Conservation (phyloP, 2,888 invertebrate species). For the Cancer borealis region DNA sequence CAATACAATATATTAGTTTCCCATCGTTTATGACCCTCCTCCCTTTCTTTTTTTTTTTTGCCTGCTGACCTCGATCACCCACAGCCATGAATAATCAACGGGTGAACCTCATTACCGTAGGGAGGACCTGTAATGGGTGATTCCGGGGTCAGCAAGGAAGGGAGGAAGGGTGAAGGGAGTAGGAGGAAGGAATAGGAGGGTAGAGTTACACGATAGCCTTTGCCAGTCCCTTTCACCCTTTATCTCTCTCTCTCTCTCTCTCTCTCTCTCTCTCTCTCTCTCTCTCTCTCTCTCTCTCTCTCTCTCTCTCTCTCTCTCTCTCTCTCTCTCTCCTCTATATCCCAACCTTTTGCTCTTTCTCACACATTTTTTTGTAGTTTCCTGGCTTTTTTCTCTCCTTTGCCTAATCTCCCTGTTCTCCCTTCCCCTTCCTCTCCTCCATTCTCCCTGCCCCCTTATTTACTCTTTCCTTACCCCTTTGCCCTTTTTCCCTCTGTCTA, state of each 20-base stretch:
- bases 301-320: background rate
- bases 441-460: background rate
- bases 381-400: background rate
- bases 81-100: background rate
- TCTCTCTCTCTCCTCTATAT: background rate
- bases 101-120: slow-evolving; percentile 23
- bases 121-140: slow-evolving; percentile 13
- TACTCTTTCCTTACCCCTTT: background rate
- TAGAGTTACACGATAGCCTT: background rate
- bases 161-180: background rate
- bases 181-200: background rate
- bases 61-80: background rate
- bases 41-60: background rate
- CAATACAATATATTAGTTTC: background rate
- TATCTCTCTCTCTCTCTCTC: background rate
- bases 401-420: background rate
- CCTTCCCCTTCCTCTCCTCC: background rate
- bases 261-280: background rate
- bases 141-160: background rate
- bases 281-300: background rate
- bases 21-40: background rate
- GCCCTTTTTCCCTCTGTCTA: slow-evolving; percentile 26
- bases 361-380: background rate
- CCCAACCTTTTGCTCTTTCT: background rate
- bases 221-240: background rate